Evolutionary conservation across 2,797 vertebrate genomes (phyloP).

Genomic region (Paramormyrops hopkinsi): DNA sequence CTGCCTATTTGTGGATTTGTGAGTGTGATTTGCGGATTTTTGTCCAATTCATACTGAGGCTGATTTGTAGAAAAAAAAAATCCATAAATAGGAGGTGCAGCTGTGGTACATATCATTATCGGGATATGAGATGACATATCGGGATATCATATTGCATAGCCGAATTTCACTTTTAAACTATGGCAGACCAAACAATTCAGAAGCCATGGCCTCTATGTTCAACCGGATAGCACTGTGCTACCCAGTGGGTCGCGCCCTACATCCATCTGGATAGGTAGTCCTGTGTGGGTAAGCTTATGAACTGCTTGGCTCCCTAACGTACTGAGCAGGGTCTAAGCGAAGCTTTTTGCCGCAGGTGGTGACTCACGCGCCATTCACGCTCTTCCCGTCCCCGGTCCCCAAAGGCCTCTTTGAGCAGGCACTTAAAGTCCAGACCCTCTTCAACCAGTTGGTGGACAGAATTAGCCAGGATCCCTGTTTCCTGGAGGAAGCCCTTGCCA

Average conservation of each 20-base stretch:
- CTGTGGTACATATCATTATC: neutral
- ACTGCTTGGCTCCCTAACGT: neutral
- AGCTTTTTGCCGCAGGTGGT: constrained; percentile 65
- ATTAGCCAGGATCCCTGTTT: constrained; percentile 78
- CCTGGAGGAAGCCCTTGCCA: constrained; percentile 71
- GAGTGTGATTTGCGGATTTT: neutral
- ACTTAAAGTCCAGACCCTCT: constrained; percentile 76
- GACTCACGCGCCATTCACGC: constrained; percentile 79
- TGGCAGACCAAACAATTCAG: neutral
- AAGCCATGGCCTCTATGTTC: neutral
- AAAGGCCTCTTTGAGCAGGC: constrained; percentile 71
- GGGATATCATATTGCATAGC: neutral
- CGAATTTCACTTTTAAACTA: neutral
- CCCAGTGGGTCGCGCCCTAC: neutral
- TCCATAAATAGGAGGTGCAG: neutral
- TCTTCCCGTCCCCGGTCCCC: constrained; percentile 80
- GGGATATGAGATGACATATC: neutral
- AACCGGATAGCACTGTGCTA: neutral
- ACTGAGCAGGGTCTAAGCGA: neutral
- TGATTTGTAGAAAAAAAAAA: neutral
- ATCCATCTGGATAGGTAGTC: neutral
- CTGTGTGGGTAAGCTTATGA: neutral
- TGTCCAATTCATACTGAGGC: neutral
- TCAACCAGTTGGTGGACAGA: constrained; percentile 80
- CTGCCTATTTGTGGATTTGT: too few relatives aligned